Percentiles rank a stretch among this genome's conserved stretches.
Evolutionary conservation across 2,888 invertebrate species (phyloP).

Genomic region (Portevinia maculata): DNA sequence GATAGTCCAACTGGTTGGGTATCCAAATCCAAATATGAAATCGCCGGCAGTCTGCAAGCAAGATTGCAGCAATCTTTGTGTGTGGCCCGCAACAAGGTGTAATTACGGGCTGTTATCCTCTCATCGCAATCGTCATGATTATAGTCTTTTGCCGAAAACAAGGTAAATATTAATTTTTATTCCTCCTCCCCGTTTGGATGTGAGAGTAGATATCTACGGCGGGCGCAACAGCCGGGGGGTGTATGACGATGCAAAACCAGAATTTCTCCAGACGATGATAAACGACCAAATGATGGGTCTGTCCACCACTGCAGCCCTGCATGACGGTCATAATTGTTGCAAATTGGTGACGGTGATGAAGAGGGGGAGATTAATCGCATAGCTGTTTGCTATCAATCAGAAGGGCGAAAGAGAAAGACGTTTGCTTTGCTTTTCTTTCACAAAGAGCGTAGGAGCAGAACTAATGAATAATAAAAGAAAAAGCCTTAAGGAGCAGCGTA

Average conservation of each 20-base stretch:
- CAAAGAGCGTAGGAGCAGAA: conserved; percentile 13
- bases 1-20: conserved; percentile 29
- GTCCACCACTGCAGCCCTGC: conserved; percentile 50
- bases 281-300: conserved; percentile 69
- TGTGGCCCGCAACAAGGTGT: conserved; percentile 81
- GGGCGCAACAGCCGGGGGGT: conserved; percentile 17
- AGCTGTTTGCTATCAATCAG: conserved; percentile 63
- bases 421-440: conserved; percentile 17
- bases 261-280: conserved; percentile 75
- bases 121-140: conserved; percentile 79
- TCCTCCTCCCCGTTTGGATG: conserved; percentile 63
- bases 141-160: conserved; percentile 80
- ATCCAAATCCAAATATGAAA: conserved; percentile 49
- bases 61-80: conserved; percentile 73
- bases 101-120: conserved; percentile 83
- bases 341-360: conserved; percentile 73
- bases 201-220: background rate
- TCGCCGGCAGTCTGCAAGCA: conserved; percentile 19
- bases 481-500: conserved; percentile 8
- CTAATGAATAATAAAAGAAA: conserved; percentile 23
- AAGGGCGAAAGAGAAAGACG: background rate
- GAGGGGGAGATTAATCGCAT: conserved; percentile 63
- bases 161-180: conserved; percentile 83
- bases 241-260: conserved; percentile 73
- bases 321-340: conserved; percentile 62